Conservation (phyloP, 2,113 vertebrate species). For the Eira barbara region DNA sequence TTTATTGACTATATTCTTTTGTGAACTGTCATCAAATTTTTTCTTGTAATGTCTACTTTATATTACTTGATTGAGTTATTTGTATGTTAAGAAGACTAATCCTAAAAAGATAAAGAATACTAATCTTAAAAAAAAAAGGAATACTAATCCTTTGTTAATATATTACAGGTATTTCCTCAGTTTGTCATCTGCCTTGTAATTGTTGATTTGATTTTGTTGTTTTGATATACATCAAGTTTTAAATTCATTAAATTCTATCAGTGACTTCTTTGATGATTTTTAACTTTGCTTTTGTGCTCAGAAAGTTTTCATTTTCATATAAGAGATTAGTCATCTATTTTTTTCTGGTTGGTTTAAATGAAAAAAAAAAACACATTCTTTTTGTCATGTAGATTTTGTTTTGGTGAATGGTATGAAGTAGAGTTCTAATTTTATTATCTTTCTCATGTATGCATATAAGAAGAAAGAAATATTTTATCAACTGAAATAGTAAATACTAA, state of each 20-base stretch:
- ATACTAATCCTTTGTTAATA: background rate
- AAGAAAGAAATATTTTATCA: background rate
- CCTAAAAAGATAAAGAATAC: background rate
- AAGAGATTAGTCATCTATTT: background rate
- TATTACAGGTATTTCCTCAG: background rate
- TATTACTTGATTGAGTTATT: background rate
- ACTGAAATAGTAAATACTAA: background rate
- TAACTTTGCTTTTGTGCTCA: background rate
- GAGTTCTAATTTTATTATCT: background rate
- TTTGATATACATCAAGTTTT: background rate
- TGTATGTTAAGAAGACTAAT: background rate
- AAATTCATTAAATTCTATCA: background rate
- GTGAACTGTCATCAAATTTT: background rate
- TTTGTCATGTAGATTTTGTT: background rate
- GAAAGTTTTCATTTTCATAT: slow-evolving; percentile 14
- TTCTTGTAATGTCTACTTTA: background rate
- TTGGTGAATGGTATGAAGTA: background rate
- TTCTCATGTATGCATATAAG: background rate
- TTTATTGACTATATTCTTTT: background rate
- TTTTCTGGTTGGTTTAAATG: background rate
- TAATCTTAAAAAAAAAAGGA: background rate
- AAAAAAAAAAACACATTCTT: background rate
- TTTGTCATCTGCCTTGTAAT: background rate
- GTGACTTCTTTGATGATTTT: background rate
- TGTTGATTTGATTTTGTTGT: background rate